Conservation (phyloP, 2,888 invertebrate species). For the Copidosoma aretas region DNA sequence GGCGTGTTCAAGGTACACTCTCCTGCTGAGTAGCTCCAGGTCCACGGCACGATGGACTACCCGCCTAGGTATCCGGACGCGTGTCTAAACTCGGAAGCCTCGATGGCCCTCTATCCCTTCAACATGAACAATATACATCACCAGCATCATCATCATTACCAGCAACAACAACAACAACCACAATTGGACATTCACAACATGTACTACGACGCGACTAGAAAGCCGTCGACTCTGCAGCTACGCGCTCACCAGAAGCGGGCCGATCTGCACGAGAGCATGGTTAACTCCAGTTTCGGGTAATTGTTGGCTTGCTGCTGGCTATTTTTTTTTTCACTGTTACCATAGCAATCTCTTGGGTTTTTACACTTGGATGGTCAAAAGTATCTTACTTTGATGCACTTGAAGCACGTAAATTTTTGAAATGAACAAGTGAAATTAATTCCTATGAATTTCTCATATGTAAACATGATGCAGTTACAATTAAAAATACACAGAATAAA, state of each 20-base stretch:
- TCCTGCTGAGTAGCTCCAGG: constrained; percentile 40
- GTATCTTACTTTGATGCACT: too few relatives aligned
- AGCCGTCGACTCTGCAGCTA: background rate
- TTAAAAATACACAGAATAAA: background rate
- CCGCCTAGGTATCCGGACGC: constrained; percentile 34
- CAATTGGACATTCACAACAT: constrained; percentile 34
- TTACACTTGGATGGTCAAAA: too few relatives aligned
- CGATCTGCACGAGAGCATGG: background rate
- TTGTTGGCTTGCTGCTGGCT: too few relatives aligned
- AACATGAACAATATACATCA: background rate
- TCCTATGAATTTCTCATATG: too few relatives aligned
- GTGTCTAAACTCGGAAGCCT: constrained; percentile 36
- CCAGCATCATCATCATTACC: constrained; percentile 10
- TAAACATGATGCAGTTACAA: too few relatives aligned
- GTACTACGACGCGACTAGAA: constrained; percentile 15
- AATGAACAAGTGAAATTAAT: too few relatives aligned
- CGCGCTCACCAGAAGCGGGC: background rate
- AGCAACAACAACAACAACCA: background rate
- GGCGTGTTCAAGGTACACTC: constrained; percentile 17
- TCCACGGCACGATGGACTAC: constrained; percentile 41
- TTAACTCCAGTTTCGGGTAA: constrained; percentile 31
- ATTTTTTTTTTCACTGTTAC: too few relatives aligned
- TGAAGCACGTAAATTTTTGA: too few relatives aligned
- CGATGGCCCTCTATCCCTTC: constrained; percentile 5
- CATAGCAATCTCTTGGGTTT: too few relatives aligned